Conservation (phyloP, 2,888 invertebrate species). For the Epinotia ramella region DNA sequence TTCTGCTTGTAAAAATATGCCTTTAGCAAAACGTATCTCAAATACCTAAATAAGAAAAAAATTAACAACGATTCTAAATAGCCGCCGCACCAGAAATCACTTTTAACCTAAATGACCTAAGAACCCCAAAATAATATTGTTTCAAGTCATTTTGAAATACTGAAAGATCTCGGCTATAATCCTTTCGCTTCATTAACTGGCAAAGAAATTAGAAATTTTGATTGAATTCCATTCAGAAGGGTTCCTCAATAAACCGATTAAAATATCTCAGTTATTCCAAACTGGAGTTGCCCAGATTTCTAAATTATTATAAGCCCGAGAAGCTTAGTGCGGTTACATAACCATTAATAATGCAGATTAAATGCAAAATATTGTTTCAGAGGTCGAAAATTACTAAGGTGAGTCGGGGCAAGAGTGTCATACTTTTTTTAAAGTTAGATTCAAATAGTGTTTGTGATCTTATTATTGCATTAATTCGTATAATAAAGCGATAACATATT, state of each 20-base stretch:
- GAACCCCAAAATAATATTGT: not conserved
- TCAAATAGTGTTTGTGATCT: too few relatives aligned
- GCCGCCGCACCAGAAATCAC: not conserved
- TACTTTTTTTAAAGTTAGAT: too few relatives aligned
- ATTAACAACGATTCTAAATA: slow-evolving; percentile 12
- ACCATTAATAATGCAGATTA: not conserved
- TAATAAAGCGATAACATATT: too few relatives aligned
- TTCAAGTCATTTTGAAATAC: not conserved
- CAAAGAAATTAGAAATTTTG: slow-evolving; percentile 43
- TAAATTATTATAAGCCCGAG: slow-evolving; percentile 3
- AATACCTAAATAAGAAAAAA: not conserved
- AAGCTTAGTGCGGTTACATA: not conserved
- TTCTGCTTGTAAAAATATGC: too few relatives aligned
- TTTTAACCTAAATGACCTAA: not conserved
- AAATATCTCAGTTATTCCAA: slow-evolving; percentile 31
- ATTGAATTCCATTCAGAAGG: slow-evolving; percentile 42
- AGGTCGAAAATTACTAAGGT: too few relatives aligned
- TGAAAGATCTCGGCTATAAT: slow-evolving; percentile 24
- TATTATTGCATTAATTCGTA: too few relatives aligned
- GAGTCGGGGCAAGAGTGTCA: too few relatives aligned
- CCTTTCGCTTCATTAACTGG: slow-evolving; percentile 35
- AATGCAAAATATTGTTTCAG: not conserved
- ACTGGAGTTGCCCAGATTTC: slow-evolving; percentile 10
- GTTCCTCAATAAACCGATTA: slow-evolving; percentile 37
- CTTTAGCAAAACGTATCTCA: too few relatives aligned